Percentiles rank a stretch among this genome's conserved stretches.
phyloP scores from a whole-genome alignment of 2,888 invertebrate species.

The Lasioglossum oenotherae region DNA sequence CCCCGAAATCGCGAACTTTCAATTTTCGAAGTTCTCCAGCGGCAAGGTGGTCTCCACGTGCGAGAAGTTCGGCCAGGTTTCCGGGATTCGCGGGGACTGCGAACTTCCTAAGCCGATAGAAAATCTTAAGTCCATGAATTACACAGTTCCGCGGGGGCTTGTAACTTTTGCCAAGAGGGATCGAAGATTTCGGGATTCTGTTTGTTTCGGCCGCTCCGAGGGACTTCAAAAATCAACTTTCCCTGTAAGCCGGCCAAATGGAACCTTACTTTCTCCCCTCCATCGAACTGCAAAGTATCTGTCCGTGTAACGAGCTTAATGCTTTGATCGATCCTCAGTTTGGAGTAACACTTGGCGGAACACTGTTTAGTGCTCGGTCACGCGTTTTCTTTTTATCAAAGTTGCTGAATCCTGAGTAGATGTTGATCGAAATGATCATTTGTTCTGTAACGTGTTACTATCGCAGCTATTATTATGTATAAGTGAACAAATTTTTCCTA shows the following conservation, averaged over 20 bases:
- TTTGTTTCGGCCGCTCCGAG: not conserved
- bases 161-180: slow-evolving; percentile 6
- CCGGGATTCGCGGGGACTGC: not conserved
- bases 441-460: no score
- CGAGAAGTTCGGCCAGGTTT: slow-evolving; percentile 6
- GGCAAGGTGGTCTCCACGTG: not conserved
- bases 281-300: not conserved
- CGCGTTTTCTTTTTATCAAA: not conserved
- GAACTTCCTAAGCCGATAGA: slow-evolving; percentile 55
- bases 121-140: slow-evolving; percentile 46
- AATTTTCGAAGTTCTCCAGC: slow-evolving; percentile 26
- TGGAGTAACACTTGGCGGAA: not conserved
- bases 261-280: not conserved
- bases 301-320: not conserved
- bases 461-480: no score
- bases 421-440: no score
- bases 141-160: slow-evolving; percentile 19
- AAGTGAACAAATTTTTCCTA: no score
- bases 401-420: no score
- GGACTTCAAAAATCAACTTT: slow-evolving; percentile 14
- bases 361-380: not conserved
- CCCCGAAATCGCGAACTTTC: slow-evolving; percentile 12
- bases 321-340: not conserved
- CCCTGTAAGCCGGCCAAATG: not conserved
- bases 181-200: slow-evolving; percentile 6